Percentiles rank a stretch among this genome's conserved stretches.
Conservation (phyloP, 2,888 invertebrate genomes). For the Platerodrilus igneus region DNA sequence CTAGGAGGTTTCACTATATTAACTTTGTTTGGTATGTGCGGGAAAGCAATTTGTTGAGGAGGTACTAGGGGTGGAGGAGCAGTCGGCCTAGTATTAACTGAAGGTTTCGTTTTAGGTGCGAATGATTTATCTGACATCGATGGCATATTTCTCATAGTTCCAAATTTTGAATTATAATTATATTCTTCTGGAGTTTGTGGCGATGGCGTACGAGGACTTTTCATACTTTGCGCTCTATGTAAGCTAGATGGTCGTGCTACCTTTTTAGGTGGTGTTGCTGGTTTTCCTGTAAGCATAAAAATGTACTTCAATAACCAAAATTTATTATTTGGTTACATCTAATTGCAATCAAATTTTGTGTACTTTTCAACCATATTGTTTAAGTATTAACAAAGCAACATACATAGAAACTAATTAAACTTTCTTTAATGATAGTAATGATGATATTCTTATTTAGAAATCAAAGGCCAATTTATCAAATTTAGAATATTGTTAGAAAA, state of each 20-base stretch:
- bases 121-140: slow-evolving; percentile 54
- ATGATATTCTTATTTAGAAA: no score
- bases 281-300: slow-evolving; percentile 51
- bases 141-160: slow-evolving; percentile 45
- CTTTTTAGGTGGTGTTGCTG: slow-evolving; percentile 65
- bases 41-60: slow-evolving; percentile 46
- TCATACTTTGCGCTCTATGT: slow-evolving; percentile 78
- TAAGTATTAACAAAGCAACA: no score
- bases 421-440: no score
- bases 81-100: slow-evolving; percentile 40
- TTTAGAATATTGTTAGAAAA: no score
- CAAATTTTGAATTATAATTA: slow-evolving; percentile 39
- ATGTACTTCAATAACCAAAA: slow-evolving; percentile 33
- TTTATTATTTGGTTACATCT: no score
- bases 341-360: no score
- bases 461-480: no score
- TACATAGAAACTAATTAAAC: no score
- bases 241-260: slow-evolving; percentile 53
- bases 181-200: slow-evolving; percentile 48
- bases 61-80: slow-evolving; percentile 46
- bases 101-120: slow-evolving; percentile 40
- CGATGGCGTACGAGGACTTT: slow-evolving; percentile 67
- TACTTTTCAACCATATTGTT: no score
- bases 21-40: slow-evolving; percentile 44
- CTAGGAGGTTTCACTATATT: slow-evolving; percentile 43